phyloP scores from a whole-genome alignment of 2,797 vertebrate species.

The Heteromormyrus szaboi region DNA sequence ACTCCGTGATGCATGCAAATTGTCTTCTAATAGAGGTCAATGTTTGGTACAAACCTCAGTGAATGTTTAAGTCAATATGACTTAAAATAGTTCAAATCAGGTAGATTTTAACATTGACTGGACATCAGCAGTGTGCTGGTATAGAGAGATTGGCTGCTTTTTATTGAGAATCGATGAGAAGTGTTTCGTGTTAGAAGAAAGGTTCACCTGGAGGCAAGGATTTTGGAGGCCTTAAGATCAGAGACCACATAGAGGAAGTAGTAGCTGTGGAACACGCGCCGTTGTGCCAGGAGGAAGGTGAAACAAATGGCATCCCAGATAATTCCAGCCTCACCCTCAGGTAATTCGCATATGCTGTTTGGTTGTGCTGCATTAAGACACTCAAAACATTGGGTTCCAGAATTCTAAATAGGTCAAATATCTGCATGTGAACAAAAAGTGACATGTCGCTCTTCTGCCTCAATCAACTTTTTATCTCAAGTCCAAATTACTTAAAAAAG shows the following conservation, averaged over 20 bases:
- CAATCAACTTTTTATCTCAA: background rate
- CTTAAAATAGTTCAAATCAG: background rate
- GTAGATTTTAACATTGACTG: background rate
- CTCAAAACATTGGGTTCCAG: background rate
- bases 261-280: slow-evolving; percentile 68
- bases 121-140: background rate
- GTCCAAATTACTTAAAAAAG: background rate
- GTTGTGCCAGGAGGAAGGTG: slow-evolving; percentile 63
- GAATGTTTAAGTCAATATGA: background rate
- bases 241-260: slow-evolving; percentile 70
- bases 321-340: slow-evolving; percentile 63
- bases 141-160: background rate
- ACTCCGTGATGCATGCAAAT: background rate
- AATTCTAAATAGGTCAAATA: background rate
- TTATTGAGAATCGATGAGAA: background rate
- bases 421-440: background rate
- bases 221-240: slow-evolving; percentile 64
- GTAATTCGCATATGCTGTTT: slow-evolving; percentile 59
- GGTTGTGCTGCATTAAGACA: slow-evolving; percentile 47
- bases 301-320: slow-evolving; percentile 70
- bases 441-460: background rate
- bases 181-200: background rate
- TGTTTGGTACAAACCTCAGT: background rate
- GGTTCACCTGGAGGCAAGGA: slow-evolving; percentile 62
- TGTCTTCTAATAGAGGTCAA: background rate